Base-by-base conservation (phyloP, 2,797 vertebrate species). In the Orientallactaga sibirica region DNA sequence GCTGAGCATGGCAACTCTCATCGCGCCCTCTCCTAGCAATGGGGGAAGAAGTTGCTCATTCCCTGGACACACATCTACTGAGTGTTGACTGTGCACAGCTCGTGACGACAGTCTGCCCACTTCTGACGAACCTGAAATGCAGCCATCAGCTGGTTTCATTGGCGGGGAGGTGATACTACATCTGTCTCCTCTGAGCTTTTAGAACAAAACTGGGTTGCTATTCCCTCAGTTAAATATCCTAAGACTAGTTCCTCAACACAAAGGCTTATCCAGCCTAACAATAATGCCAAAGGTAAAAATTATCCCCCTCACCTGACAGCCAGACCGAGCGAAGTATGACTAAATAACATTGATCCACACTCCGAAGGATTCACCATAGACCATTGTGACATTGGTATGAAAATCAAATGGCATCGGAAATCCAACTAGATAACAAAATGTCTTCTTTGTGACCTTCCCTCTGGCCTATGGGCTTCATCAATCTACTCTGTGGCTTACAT, bases 401-500 rank as follows among this genome's bases (percentile, higher is more conserved):
- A 93, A 86, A 86, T 70, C 2, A 19, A 55, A n/a, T 89, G 70
- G 2, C 64, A 67, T 24, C n/a, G 89, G 92, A 95, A 95, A 89
- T 85, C 33, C 52, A 91, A 84, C 37, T 74, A 86, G 88, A 43
- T 58, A 79, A 73, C 16, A 92, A 89, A 75, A 71, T 68, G 68
- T 87, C 33, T 55, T 89, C 16, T 29, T 15, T 74, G 80, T 80
- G 76, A 86, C 80, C 64, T 84, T 73, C 81, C 62, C 2, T 83
- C 73, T 58, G 48, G 78, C 64, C 58, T 84, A 37, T 81, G 37
- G 64, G 81, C 92, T 43, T 67, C 22, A 70, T 80, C 64, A 68
- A 8, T 62, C 37, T 22, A 52, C 52, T 76, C 20, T 70, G n/a
- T 27, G 66, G 67, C 20, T 93, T 55, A 0, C 14, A 91, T 76